Conservation (phyloP, 2,797 vertebrate species). For the Holocentrus rufus region DNA sequence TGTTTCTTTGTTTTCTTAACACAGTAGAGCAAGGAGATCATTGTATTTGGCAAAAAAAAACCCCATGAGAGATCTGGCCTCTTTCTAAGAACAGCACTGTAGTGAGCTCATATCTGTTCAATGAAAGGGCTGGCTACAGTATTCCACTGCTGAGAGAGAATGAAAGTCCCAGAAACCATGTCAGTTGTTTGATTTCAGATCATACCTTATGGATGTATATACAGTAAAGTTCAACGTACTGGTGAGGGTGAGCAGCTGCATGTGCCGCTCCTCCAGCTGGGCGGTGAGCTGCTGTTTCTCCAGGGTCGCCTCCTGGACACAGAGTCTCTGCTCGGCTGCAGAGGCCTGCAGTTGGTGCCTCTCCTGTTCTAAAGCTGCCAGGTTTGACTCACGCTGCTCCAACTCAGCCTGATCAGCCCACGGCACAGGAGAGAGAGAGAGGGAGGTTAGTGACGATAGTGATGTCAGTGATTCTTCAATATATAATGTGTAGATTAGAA, state of each 20-base stretch:
- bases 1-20: constrained; percentile 57
- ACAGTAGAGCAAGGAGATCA: constrained; percentile 57
- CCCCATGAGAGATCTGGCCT: constrained; percentile 18
- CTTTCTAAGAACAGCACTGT: constrained; percentile 36
- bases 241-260: constrained; percentile 76
- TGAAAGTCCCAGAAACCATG: neutral
- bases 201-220: neutral
- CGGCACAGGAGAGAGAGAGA: neutral
- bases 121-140: constrained; percentile 12
- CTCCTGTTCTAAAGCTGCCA: constrained; percentile 71
- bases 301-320: constrained; percentile 74
- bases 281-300: constrained; percentile 81
- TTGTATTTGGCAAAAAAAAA: constrained; percentile 56
- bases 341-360: constrained; percentile 54
- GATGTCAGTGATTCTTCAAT: too few relatives aligned
- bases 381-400: constrained; percentile 77
- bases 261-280: constrained; percentile 74
- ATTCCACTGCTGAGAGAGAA: constrained; percentile 3
- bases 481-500: too few relatives aligned
- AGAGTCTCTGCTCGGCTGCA: constrained; percentile 70
- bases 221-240: constrained; percentile 72
- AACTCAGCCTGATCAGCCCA: constrained; percentile 74
- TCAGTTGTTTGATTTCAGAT: neutral
- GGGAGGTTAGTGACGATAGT: too few relatives aligned
- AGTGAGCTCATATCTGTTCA: constrained; percentile 22